These are phyloP conservation scores for Phthorimaea operculella DNA, from an alignment of 1,140 invertebrate species.

Conservation along the genomic window DNA sequence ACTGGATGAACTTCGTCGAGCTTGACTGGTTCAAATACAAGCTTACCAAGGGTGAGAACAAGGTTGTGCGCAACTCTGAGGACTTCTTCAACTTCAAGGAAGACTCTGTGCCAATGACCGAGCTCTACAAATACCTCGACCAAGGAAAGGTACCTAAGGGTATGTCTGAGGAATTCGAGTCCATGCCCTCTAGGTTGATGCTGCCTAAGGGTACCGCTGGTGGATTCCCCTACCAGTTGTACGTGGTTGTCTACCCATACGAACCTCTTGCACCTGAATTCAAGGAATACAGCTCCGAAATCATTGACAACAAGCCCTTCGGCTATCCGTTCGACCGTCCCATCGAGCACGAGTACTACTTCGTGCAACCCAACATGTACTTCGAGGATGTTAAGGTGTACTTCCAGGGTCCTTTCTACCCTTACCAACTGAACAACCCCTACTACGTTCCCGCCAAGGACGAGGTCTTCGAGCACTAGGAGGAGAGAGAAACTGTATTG, in stretches of 20 bases:
- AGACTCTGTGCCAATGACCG: conserved; percentile 72
- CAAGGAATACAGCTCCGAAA: conserved; percentile 27
- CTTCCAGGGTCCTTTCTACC: conserved; percentile 68
- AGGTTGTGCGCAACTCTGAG: conserved; percentile 73
- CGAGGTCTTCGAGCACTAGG: conserved; percentile 28
- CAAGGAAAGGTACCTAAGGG: conserved; percentile 63
- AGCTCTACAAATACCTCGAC: conserved; percentile 70
- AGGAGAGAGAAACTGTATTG: conserved; percentile 8
- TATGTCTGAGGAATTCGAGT: conserved; percentile 65
- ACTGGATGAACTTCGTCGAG: conserved; percentile 73
- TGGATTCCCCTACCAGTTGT: conserved; percentile 74
- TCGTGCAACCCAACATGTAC: conserved; percentile 74
- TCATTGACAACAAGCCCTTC: conserved; percentile 65
- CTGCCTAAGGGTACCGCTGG: conserved; percentile 75
- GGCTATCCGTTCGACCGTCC: conserved; percentile 77
- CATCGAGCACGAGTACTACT: conserved; percentile 63
- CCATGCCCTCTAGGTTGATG: conserved; percentile 72
- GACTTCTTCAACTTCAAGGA: conserved; percentile 72
- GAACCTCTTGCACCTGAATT: conserved; percentile 23
- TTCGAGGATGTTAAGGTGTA: conserved; percentile 73
- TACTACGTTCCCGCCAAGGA: conserved; percentile 14
- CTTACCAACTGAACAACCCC: conserved; percentile 36
- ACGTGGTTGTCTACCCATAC: conserved; percentile 71
- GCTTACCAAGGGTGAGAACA: conserved; percentile 73
- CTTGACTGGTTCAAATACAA: conserved; percentile 77